These are phyloP conservation scores for Xenops minutus DNA, from an alignment of 2,797 vertebrate species.

Conservation along the genomic window DNA sequence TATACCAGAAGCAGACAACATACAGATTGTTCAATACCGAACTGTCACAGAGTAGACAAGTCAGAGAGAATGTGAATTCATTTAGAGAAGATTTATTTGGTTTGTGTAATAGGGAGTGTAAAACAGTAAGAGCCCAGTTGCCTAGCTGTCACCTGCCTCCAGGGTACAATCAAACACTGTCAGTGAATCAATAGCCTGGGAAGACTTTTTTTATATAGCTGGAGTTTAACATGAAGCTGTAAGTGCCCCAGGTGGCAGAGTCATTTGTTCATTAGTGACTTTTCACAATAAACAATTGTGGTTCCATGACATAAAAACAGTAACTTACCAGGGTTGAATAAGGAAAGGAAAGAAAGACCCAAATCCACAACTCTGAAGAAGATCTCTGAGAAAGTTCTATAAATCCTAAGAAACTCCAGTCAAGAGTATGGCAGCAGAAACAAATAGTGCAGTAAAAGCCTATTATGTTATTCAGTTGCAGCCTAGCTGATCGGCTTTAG, in stretches of 20 bases:
- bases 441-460: background rate
- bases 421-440: background rate
- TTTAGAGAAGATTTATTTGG: conserved; percentile 86
- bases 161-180: conserved; percentile 87
- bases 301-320: conserved; percentile 72
- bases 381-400: background rate
- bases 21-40: background rate
- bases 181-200: conserved; percentile 87
- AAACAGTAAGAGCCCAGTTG: conserved; percentile 84
- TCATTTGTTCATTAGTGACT: conserved; percentile 87
- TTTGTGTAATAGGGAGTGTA: conserved; percentile 86
- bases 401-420: conserved; percentile 1
- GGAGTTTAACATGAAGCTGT: conserved; percentile 83
- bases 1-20: background rate
- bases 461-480: background rate
- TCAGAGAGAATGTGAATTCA: conserved; percentile 78
- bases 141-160: conserved; percentile 78
- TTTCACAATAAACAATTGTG: conserved; percentile 87
- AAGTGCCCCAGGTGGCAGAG: conserved; percentile 85
- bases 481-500: background rate
- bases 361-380: background rate
- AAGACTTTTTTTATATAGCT: conserved; percentile 81
- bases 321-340: conserved; percentile 34
- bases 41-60: background rate
- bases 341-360: background rate